Percentiles rank a stretch among this genome's conserved stretches.
These are phyloP conservation scores for Tylochromis polylepis DNA, from an alignment of 2,113 vertebrate genomes.

Conservation along the genomic window DNA sequence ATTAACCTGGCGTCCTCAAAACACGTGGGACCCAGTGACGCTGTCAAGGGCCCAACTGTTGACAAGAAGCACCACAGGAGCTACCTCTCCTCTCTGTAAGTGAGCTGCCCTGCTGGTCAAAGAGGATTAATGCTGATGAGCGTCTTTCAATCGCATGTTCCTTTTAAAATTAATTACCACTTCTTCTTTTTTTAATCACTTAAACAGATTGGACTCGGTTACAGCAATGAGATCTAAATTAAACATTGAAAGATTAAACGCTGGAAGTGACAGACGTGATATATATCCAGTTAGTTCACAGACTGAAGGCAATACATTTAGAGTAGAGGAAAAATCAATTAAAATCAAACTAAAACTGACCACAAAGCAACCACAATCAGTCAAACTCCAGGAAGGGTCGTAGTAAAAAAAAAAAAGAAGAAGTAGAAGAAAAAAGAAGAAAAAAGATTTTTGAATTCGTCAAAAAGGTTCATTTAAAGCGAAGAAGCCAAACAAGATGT, in stretches of 20 bases:
- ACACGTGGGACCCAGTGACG: slow-evolving; percentile 68
- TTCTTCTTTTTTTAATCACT: background rate
- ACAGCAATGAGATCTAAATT: background rate
- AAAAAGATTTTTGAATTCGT: background rate
- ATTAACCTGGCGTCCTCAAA: slow-evolving; percentile 33
- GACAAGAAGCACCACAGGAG: slow-evolving; percentile 23
- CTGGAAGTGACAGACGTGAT: background rate
- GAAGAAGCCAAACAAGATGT: background rate
- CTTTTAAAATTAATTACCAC: slow-evolving; percentile 23
- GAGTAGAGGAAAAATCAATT: background rate
- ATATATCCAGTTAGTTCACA: background rate
- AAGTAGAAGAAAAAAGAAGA: too few relatives aligned
- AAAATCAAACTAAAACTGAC: background rate
- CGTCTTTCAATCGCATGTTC: background rate
- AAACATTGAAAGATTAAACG: background rate
- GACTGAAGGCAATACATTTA: background rate
- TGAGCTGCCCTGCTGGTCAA: slow-evolving; percentile 18
- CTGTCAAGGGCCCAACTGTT: slow-evolving; percentile 53
- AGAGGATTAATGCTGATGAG: slow-evolving; percentile 31
- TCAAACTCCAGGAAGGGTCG: background rate
- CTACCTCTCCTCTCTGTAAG: background rate
- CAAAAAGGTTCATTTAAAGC: background rate
- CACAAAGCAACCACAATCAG: background rate
- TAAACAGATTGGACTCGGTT: background rate
- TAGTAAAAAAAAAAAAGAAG: background rate